These are phyloP conservation scores for Brachymystax lenok DNA, from an alignment of 2,797 vertebrate species.

Conservation along the genomic window DNA sequence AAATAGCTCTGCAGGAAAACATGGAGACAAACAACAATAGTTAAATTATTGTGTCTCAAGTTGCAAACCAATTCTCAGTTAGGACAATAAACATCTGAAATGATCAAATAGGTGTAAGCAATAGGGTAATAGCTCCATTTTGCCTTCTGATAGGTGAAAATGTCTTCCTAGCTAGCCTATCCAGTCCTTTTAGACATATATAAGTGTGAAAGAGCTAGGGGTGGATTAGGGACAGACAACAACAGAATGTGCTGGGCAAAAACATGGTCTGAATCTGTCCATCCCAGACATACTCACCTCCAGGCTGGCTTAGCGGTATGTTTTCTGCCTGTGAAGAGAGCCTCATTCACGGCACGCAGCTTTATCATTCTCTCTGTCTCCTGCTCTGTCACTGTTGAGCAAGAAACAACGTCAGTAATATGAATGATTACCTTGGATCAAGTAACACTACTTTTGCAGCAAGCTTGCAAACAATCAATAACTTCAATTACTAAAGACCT, in stretches of 20 bases:
- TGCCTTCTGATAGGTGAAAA: no score
- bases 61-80: neutral
- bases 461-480: no score
- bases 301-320: slow-evolving; percentile 79
- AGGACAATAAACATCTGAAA: neutral
- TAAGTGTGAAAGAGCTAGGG: no score
- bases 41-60: no score
- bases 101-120: neutral
- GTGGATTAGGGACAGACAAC: no score
- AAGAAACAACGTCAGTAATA: neutral
- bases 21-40: neutral
- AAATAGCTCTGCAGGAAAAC: slow-evolving; percentile 65
- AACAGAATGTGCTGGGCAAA: no score
- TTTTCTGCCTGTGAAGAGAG: slow-evolving; percentile 75
- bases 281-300: slow-evolving; percentile 59
- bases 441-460: no score
- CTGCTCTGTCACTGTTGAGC: slow-evolving; percentile 64
- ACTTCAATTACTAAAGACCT: no score
- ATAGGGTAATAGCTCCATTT: no score
- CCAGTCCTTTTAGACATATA: no score
- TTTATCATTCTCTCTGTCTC: slow-evolving; percentile 78
- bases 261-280: neutral
- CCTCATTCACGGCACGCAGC: slow-evolving; percentile 71
- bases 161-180: no score
- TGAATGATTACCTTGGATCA: neutral